These are phyloP conservation scores for Anastrepha ludens DNA, from an alignment of 1,140 invertebrate species.

Conservation along the genomic window DNA sequence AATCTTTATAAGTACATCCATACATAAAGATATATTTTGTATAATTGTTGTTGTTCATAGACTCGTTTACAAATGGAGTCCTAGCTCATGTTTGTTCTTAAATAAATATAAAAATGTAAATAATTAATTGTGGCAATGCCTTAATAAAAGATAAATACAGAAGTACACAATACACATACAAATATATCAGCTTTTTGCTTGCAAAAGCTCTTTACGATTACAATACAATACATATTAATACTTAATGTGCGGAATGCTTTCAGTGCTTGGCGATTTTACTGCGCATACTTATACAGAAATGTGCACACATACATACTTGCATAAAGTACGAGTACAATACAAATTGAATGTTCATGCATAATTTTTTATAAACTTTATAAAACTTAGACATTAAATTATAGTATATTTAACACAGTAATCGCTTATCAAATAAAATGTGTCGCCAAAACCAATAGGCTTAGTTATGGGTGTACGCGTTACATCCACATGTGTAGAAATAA, in stretches of 20 bases:
- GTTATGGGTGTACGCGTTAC: neutral
- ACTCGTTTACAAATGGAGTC: neutral
- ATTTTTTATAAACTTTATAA: too few relatives aligned
- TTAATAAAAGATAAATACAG: neutral
- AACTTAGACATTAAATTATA: neutral
- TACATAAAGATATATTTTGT: conserved; percentile 19
- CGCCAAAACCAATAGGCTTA: neutral
- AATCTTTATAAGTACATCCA: conserved; percentile 38
- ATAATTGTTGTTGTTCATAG: conserved; percentile 40
- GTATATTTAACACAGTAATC: conserved; percentile 20
- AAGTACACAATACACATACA: neutral
- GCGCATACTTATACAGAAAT: neutral
- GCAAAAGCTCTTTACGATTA: neutral
- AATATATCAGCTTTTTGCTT: neutral
- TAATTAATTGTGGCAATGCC: neutral
- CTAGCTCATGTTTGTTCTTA: neutral
- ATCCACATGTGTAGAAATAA: neutral
- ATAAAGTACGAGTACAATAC: neutral
- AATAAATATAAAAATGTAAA: conserved; percentile 32
- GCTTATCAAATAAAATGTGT: neutral
- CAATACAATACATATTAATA: conserved; percentile 3
- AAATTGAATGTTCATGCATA: neutral
- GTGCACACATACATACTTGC: neutral
- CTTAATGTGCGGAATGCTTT: conserved; percentile 17
- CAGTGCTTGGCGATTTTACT: neutral